Evolutionary conservation across 1,140 invertebrate genomes (phyloP), one percentile per base, ranked within the genome.

Genomic region (Nephotettix cincticeps): DNA sequence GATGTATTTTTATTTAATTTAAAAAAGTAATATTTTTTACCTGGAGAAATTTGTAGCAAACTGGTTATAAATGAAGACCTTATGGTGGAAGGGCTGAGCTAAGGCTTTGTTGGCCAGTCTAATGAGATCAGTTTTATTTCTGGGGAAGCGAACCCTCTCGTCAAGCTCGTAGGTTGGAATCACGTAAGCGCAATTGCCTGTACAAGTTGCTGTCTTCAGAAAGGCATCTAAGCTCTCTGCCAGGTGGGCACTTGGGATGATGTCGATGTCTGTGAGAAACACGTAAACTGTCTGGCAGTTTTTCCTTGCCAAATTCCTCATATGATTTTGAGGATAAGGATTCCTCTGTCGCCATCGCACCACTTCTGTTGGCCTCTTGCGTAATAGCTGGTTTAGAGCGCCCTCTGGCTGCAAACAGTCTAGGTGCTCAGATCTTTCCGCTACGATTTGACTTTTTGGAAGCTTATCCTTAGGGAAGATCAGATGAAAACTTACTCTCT

Each of bases 21-120:
- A 11, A n/a, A 69, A 72, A 69, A 36, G 19, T 23, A 14, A 2
- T 25, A 19, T 30, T 30, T 79, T 84, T 85, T 81, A 94, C 92
- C 87, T 90, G n/a, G 92, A 89, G 81, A 96, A 96, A 82, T 97
- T 96, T 0, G 95, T 97, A 0, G 93, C 92, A 74, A 88, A 93
- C 80, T 98, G 94, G 80, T 96, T 96, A 78, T 94, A 93, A 74
- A 95, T 93, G 80, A 96, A 98, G 43, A 96, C 91, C 79, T 94
- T 93, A 73, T 92, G 89, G 81, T 98, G 96, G 78, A 98, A 98
- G 0, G 95, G 95, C 77, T 94, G 86, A 0, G 95, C 92, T 3
- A 92, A 79, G 19, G 90, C 90, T 74, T 90, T 90, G 68, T 84
- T 88, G 1, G 91, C 90, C 27, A 95, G 80, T 64, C 90, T 81